Conservation (phyloP, 2,888 invertebrate genomes). For the Heliconius charithonia region DNA sequence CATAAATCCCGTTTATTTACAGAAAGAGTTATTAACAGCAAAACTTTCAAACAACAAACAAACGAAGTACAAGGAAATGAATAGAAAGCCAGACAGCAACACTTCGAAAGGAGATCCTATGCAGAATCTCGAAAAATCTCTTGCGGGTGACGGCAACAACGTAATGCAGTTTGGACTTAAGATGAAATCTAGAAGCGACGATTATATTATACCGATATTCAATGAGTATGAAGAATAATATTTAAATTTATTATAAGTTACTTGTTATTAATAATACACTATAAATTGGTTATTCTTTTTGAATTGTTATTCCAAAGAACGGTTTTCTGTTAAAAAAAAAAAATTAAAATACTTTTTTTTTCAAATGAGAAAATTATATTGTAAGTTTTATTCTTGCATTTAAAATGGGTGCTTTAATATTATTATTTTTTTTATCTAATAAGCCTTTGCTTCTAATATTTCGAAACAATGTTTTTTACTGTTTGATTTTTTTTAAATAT, state of each 20-base stretch:
- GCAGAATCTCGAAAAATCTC: slow-evolving; percentile 60
- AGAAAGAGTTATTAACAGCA: slow-evolving; percentile 68
- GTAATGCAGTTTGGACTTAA: slow-evolving; percentile 73
- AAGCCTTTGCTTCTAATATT: background rate
- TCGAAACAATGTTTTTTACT: background rate
- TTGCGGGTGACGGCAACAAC: slow-evolving; percentile 62
- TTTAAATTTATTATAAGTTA: background rate
- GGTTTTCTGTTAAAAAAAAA: background rate
- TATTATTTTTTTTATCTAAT: background rate
- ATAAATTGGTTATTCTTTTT: background rate
- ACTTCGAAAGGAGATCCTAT: slow-evolving; percentile 61
- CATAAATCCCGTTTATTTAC: slow-evolving; percentile 50
- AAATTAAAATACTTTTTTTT: background rate
- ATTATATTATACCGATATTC: slow-evolving; percentile 67
- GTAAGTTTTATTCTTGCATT: background rate
- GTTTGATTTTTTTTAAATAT: background rate
- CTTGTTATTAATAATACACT: no score
- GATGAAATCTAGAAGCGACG: slow-evolving; percentile 69
- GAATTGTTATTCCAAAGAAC: slow-evolving; percentile 8
- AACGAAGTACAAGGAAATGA: slow-evolving; percentile 58
- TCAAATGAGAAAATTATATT: background rate
- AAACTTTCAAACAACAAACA: slow-evolving; percentile 58
- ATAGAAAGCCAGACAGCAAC: slow-evolving; percentile 61
- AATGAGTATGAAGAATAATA: slow-evolving; percentile 68
- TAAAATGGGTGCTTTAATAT: background rate